Conservation (phyloP, 2,888 invertebrate species). For the Mesoligia furuncula region DNA sequence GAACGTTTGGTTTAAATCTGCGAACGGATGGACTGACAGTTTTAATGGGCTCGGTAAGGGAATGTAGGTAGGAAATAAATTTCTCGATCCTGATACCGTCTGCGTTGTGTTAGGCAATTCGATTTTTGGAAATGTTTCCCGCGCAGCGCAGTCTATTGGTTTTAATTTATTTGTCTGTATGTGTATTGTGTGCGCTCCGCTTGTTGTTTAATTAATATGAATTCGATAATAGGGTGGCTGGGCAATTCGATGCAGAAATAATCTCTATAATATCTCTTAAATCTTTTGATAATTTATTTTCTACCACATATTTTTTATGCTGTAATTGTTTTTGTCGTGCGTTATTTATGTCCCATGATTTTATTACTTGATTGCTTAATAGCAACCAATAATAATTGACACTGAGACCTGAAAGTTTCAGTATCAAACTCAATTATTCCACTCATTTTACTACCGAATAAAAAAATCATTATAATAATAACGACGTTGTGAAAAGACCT, state of each 20-base stretch:
- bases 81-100: conserved; percentile 72
- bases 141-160: conserved; percentile 76
- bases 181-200: conserved; percentile 70
- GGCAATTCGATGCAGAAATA: conserved; percentile 38
- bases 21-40: conserved; percentile 84
- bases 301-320: conserved; percentile 4
- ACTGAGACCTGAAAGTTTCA: neutral
- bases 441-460: conserved; percentile 1
- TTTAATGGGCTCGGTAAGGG: conserved; percentile 86
- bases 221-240: conserved; percentile 45
- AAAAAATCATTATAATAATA: conserved; percentile 37
- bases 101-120: conserved; percentile 69
- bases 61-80: conserved; percentile 81
- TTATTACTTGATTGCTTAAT: neutral
- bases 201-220: conserved; percentile 67
- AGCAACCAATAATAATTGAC: neutral
- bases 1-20: conserved; percentile 84
- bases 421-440: neutral
- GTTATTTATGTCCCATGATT: neutral
- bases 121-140: conserved; percentile 79
- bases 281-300: conserved; percentile 25
- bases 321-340: conserved; percentile 12
- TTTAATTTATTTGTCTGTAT: conserved; percentile 84
- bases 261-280: too few relatives aligned
- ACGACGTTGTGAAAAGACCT: conserved; percentile 46